Evolutionary conservation across 2,113 vertebrate species (phyloP).

Genomic region (Pterocles gutturalis): DNA sequence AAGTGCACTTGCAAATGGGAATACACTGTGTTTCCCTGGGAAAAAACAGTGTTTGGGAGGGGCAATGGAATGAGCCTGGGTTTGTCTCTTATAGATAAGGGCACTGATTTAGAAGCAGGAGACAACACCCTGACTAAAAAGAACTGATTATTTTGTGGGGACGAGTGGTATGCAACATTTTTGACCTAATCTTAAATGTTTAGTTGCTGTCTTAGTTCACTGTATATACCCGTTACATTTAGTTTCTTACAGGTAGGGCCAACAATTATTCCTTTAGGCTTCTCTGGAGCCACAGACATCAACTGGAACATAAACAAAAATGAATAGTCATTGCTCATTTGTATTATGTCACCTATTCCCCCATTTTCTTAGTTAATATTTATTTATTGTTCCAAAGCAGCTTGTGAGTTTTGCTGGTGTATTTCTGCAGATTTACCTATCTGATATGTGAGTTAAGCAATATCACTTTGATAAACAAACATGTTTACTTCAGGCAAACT

Average conservation of each 20-base stretch:
- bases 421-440: not conserved
- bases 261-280: not conserved
- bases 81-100: not conserved
- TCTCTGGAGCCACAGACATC: not conserved
- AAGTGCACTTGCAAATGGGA: not conserved
- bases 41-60: not conserved
- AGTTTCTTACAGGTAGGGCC: not conserved
- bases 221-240: rapidly evolving
- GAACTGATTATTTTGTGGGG: not conserved
- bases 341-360: not conserved
- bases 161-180: not conserved
- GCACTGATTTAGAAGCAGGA: not conserved
- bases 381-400: not conserved
- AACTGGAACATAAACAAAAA: not conserved
- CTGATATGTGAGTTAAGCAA: not conserved
- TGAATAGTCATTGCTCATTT: not conserved
- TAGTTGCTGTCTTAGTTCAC: not conserved
- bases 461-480: not conserved
- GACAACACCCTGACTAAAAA: not conserved
- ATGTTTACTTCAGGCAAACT: not conserved
- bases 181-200: not conserved
- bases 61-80: not conserved
- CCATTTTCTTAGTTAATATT: not conserved
- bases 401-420: not conserved
- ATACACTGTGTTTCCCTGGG: not conserved